Percentiles rank a stretch among this genome's conserved stretches.
Evolutionary conservation across 2,888 invertebrate genomes (phyloP).

Genomic region (Pimpla rufipes): DNA sequence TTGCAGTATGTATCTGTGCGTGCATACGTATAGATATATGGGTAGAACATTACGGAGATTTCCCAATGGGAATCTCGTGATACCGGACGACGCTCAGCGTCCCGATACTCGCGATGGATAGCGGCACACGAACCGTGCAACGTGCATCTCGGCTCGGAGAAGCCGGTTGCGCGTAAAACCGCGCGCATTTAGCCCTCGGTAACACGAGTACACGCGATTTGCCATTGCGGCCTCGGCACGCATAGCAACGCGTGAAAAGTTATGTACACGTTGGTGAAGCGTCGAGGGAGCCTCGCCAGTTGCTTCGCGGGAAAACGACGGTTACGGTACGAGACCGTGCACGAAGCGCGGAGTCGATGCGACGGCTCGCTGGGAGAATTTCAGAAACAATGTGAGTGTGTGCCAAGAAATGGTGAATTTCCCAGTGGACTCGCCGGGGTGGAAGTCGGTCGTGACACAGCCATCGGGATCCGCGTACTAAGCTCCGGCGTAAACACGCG

Average conservation of each 20-base stretch:
- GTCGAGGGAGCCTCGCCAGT: neutral
- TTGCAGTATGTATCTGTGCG: slow-evolving; percentile 20
- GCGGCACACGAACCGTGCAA: slow-evolving; percentile 2
- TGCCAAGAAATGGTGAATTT: slow-evolving; percentile 28
- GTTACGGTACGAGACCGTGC: slow-evolving; percentile 9
- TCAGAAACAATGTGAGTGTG: slow-evolving; percentile 8
- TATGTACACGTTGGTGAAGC: neutral
- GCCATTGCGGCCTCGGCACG: neutral
- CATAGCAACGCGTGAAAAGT: neutral
- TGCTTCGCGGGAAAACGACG: neutral
- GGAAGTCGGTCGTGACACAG: neutral
- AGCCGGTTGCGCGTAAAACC: slow-evolving; percentile 37
- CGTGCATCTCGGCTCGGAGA: too few relatives aligned
- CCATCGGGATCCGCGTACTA: neutral
- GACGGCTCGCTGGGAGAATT: slow-evolving; percentile 3
- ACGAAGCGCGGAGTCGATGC: neutral
- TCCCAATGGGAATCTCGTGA: slow-evolving; percentile 65
- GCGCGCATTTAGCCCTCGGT: slow-evolving; percentile 22
- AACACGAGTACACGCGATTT: slow-evolving; percentile 25
- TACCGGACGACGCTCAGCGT: slow-evolving; percentile 57
- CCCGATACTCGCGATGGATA: slow-evolving; percentile 52
- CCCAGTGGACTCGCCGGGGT: slow-evolving; percentile 10
- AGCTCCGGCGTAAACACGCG: slow-evolving; percentile 5
- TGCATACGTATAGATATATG: slow-evolving; percentile 33
- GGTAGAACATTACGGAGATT: slow-evolving; percentile 63